Evolutionary conservation across 1,140 invertebrate species (phyloP).

Genomic region (Chelonus insularis): DNA sequence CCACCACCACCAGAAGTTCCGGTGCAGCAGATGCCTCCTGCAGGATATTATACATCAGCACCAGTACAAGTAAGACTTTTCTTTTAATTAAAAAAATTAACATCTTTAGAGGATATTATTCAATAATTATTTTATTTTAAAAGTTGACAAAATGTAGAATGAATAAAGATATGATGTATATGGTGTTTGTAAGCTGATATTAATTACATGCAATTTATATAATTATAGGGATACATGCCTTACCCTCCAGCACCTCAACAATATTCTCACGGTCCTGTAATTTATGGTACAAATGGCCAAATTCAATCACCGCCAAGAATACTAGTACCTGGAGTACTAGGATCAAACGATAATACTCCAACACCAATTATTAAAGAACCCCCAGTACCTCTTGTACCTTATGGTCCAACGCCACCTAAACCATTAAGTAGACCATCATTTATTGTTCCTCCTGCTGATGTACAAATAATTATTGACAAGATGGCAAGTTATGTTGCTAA

Average conservation of each 20-base stretch:
- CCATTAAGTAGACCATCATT: slow-evolving; percentile 58
- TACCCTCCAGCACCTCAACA: slow-evolving; percentile 51
- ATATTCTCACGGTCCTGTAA: slow-evolving; percentile 54
- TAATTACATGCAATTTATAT: slow-evolving; percentile 19
- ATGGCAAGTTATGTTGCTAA: slow-evolving; percentile 94
- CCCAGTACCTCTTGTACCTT: slow-evolving; percentile 48
- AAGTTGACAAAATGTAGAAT: too few species aligned
- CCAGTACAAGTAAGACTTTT: slow-evolving; percentile 36
- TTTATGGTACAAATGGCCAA: slow-evolving; percentile 52
- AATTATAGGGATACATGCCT: slow-evolving; percentile 40
- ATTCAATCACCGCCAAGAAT: slow-evolving; percentile 35
- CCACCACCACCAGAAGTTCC: slow-evolving; percentile 32
- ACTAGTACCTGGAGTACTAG: slow-evolving; percentile 13
- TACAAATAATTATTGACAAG: slow-evolving; percentile 90
- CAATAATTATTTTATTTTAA: slow-evolving; percentile 6
- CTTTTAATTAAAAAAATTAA: neutral
- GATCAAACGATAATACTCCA: neutral
- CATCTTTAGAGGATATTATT: neutral
- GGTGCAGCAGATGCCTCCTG: slow-evolving; percentile 37
- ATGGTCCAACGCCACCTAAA: slow-evolving; percentile 52
- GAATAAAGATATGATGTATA: too few species aligned
- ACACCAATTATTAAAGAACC: slow-evolving; percentile 38
- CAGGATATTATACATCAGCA: slow-evolving; percentile 46
- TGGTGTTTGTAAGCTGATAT: too few species aligned
- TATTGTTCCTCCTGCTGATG: slow-evolving; percentile 73